Percentiles rank a stretch among this genome's conserved stretches.
These are phyloP conservation scores for Polyommatus iphigenia DNA, from an alignment of 2,888 invertebrate genomes.

Conservation along the genomic window DNA sequence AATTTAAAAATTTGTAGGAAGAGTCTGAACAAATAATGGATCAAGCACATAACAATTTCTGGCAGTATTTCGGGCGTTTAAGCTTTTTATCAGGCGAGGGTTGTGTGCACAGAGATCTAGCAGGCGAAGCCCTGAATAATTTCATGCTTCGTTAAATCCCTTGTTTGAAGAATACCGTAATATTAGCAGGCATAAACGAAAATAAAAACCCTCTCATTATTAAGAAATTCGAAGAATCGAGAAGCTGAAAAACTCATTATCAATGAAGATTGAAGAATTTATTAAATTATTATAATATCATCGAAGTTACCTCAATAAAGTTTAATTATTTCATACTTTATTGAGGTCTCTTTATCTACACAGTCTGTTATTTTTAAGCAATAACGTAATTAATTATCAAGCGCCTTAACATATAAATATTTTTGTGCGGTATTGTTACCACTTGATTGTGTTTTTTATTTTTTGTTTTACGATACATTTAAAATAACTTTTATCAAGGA, in stretches of 20 bases:
- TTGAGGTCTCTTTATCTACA: neutral
- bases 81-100: slow-evolving; percentile 63
- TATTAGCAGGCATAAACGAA: slow-evolving; percentile 46
- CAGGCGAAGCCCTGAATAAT: slow-evolving; percentile 58
- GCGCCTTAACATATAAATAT: too few relatives aligned
- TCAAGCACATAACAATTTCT: slow-evolving; percentile 8
- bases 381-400: too few relatives aligned
- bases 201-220: neutral
- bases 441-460: too few relatives aligned
- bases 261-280: neutral
- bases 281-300: neutral
- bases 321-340: neutral
- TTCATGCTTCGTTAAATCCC: slow-evolving; percentile 69
- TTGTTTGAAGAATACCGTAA: slow-evolving; percentile 63
- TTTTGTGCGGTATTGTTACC: neutral
- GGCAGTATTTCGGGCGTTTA: slow-evolving; percentile 3
- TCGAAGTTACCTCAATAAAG: neutral
- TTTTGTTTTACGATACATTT: too few relatives aligned
- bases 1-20: too few relatives aligned
- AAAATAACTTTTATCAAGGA: too few relatives aligned
- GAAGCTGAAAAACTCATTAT: neutral
- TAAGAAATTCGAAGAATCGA: neutral
- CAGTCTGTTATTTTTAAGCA: neutral
- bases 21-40: too few relatives aligned
- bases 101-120: slow-evolving; percentile 73